Base-by-base conservation (phyloP, 2,888 invertebrate species). In the Callyntrura sp. region DNA sequence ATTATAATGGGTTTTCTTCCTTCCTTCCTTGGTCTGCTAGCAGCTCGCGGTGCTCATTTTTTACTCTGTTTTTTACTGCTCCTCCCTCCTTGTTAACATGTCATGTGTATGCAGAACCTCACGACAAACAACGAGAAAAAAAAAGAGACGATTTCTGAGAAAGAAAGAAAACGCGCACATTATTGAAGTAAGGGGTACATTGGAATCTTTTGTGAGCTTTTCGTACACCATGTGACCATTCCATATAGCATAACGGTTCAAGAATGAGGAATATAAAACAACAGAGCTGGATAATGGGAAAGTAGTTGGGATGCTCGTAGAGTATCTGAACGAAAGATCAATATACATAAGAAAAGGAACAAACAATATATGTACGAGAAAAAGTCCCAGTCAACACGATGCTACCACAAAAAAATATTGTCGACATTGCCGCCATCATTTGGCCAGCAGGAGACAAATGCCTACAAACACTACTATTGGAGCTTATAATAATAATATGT, bases 21-120 rank as follows among this genome's bases (percentile, higher is more conserved):
- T 60, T 85, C 20, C 48, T 65, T 45, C 51, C 17, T 65, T 84
- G 84, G 51, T 68, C 51, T 78, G 23, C 25, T 84, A 28, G 35
- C 35, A 6, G 35, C 25, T 84, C 48, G 35, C 35, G 35, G 35
- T 60, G n/a, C 23, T 25, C 45, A 70, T 85, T 48, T 68, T 83
- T 12, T 28, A 65, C 62, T 17, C 14, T 79, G n/a, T 57, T 79
- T 79, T 79, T 78, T 55, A 79, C 79, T 79, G 8, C 60, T 57
- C 79, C 79, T 79, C 79, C 79, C 79, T 79, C 60, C 81, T 87
- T 81, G 79, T 87, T 87, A 87, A 87, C 81, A 81, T 81, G 87
- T 81, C 87, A 60, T 87, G 87, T 87, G 81, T 87, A 87, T 87
- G 81, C 87, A 87, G 87, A 87, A 51, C 62, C 81, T 51, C 48